Base-by-base conservation (phyloP, 2,888 invertebrate genomes). In the Meandrusa payeni region DNA sequence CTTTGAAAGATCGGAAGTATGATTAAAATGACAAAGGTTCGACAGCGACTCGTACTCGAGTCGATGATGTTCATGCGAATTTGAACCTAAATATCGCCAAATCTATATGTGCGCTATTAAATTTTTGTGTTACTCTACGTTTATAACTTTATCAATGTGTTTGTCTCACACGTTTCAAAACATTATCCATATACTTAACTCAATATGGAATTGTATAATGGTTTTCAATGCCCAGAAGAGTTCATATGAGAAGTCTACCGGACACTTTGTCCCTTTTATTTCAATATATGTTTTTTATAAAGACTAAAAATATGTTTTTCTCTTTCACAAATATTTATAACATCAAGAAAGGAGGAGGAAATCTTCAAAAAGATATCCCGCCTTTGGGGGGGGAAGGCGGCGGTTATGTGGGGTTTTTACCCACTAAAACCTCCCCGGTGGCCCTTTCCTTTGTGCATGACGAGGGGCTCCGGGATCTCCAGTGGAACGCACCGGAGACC, bases 1-100 rank as follows among this genome's bases (percentile, higher is more conserved):
- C 83, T 81, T 83, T 74, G 79, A 75, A 80, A 83, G 83, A 85
- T 86, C 81, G 82, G 83, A 83, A 83, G 72, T 72, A 64, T 72
- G 85, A 85, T 85, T 82, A 83, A 75, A 82, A 82, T 86, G 85
- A 86, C 86, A 86, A 82, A 86, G 86, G 85, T 85, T 83, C 81
- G 83, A 83, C 83, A 79, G 77, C 72, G 73, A 67, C 57, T 64
- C 66, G 60, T 59, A 61, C 58, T 67, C 57, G 58, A 59, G 64
- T 59, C 49, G 53, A 36, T 47, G 50, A 46, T 37, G 57, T 52
- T 52, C 69, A 64, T 52, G 54, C 63, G 62, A 81, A 67, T 76
- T 66, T 70, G 54, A 52, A 74, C 80, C 64, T 57, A 77, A 75
- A 64, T 51, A 48, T 45, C 47, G 41, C 50, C 28, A 49, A 57